A percentile compares a stretch with the other conserved stretches of the same genome.
Conservation (phyloP, 2,797 vertebrate genomes). For the Moxostoma hubbsi region DNA sequence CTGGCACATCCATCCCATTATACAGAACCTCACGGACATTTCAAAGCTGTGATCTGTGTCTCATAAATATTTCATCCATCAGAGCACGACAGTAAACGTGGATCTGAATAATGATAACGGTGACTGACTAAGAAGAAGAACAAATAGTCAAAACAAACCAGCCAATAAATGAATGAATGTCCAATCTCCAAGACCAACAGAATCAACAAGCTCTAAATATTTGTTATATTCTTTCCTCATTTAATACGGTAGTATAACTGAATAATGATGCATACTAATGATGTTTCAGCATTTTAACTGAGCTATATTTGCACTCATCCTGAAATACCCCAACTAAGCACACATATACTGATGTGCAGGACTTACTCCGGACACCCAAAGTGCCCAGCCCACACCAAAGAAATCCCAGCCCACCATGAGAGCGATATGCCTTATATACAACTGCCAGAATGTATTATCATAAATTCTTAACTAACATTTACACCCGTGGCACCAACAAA, state of each 20-base stretch:
- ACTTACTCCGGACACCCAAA: neutral
- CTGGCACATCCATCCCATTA: slow-evolving; percentile 57
- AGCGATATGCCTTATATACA: neutral
- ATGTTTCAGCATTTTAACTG: neutral
- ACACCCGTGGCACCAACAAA: neutral
- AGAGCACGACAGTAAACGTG: slow-evolving; percentile 32
- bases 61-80: slow-evolving; percentile 67
- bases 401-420: neutral
- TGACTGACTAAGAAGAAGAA: neutral
- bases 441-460: slow-evolving; percentile 16
- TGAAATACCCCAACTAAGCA: neutral
- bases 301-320: neutral
- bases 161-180: neutral
- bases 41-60: slow-evolving; percentile 68
- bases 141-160: neutral
- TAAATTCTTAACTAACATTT: slow-evolving; percentile 10
- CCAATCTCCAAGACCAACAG: neutral
- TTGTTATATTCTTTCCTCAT: too few relatives aligned
- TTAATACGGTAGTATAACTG: too few relatives aligned
- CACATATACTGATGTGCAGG: neutral
- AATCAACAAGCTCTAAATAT: neutral
- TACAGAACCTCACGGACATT: slow-evolving; percentile 58
- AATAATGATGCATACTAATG: neutral
- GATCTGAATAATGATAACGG: neutral
- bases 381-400: neutral